Percentiles rank a stretch among this genome's conserved stretches.
phyloP scores from a whole-genome alignment of 2,113 vertebrate genomes.

The Neolamprologus toae region DNA sequence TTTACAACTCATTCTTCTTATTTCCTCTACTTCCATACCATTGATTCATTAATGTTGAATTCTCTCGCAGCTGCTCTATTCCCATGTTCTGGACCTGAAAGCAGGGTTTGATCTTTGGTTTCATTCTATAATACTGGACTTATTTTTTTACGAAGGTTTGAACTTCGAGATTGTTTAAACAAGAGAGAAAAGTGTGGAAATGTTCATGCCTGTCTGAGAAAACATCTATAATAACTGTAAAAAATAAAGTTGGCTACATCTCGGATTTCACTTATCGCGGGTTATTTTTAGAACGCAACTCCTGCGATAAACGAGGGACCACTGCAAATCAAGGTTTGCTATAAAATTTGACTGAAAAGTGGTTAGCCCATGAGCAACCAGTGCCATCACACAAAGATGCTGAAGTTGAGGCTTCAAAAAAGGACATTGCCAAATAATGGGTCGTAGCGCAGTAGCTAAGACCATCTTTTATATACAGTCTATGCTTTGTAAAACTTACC shows the following conservation, averaged over 20 bases:
- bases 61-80: background rate
- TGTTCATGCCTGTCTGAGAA: background rate
- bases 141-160: background rate
- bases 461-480: background rate
- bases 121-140: background rate
- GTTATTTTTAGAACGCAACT: background rate
- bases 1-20: background rate
- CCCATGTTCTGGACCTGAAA: background rate
- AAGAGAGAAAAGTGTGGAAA: background rate
- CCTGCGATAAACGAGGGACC: background rate
- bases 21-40: rapidly evolving
- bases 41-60: background rate
- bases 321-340: background rate
- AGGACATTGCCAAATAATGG: background rate
- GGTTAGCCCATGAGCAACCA: background rate
- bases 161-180: background rate
- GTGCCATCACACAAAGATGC: background rate
- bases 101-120: background rate
- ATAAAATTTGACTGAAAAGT: background rate
- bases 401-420: background rate
- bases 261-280: rapidly evolving
- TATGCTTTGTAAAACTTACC: background rate
- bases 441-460: background rate
- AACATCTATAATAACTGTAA: background rate
- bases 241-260: background rate